phyloP scores from a whole-genome alignment of 2,888 invertebrate species.

The Falcaria lacertinaria region DNA sequence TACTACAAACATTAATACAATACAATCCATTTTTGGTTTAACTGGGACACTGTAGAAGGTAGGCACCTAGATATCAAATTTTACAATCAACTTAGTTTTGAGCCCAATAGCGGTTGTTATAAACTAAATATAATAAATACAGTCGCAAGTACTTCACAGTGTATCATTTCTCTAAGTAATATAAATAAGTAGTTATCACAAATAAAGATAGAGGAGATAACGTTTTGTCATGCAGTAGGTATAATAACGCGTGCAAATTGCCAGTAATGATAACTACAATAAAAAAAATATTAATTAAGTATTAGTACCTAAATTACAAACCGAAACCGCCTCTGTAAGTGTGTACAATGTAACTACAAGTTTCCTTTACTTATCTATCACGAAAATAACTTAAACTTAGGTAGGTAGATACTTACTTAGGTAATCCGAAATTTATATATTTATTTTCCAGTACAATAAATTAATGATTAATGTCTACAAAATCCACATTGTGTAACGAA shows the following conservation, averaged over 20 bases:
- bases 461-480: conserved; percentile 53
- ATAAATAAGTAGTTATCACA: conserved; percentile 28
- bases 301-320: conserved; percentile 43
- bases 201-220: conserved; percentile 11
- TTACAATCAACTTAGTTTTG: conserved; percentile 21
- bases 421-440: conserved; percentile 60
- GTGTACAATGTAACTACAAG: conserved; percentile 59
- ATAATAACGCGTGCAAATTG: conserved; percentile 43
- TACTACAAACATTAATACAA: conserved; percentile 34
- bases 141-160: not conserved
- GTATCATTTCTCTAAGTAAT: conserved; percentile 23
- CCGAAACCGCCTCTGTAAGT: conserved; percentile 60
- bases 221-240: conserved; percentile 54
- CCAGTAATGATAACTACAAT: conserved; percentile 43
- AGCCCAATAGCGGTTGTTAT: not conserved
- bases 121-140: not conserved
- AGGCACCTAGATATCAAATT: conserved; percentile 33
- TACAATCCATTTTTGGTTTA: conserved; percentile 42
- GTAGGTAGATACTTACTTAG: conserved; percentile 57
- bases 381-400: conserved; percentile 58
- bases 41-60: conserved; percentile 33
- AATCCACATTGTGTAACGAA: conserved; percentile 55
- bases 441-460: conserved; percentile 57
- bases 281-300: conserved; percentile 30
- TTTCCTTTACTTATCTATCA: conserved; percentile 67